Evolutionary conservation across 1,140 invertebrate genomes (phyloP).

Genomic region (Bombus pascuorum): DNA sequence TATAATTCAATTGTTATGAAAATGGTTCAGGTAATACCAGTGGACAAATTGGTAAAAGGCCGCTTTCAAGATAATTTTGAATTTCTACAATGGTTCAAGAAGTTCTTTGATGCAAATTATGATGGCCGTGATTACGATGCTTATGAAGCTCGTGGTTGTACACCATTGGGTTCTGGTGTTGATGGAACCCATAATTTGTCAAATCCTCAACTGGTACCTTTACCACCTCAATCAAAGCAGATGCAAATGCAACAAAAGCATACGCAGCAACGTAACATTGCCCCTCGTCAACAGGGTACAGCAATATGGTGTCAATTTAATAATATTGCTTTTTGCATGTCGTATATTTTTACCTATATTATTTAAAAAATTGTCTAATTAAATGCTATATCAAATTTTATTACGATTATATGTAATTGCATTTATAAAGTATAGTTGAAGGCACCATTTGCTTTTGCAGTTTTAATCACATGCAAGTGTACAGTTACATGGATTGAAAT

Average conservation of each 20-base stretch:
- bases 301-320: slow-evolving; percentile 54
- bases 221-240: slow-evolving; percentile 79
- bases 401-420: slow-evolving; percentile 19
- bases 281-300: slow-evolving; percentile 79
- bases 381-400: slow-evolving; percentile 8
- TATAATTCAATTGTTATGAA: slow-evolving; percentile 51
- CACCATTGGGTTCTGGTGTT: slow-evolving; percentile 86
- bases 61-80: slow-evolving; percentile 99
- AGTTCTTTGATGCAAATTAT: slow-evolving; percentile 99
- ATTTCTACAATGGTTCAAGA: slow-evolving; percentile 99
- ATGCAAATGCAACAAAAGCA: slow-evolving; percentile 80
- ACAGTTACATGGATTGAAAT: slow-evolving; percentile 17
- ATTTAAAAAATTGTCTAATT: neutral
- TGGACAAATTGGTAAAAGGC: slow-evolving; percentile 98
- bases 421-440: slow-evolving; percentile 23
- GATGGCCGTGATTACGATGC: slow-evolving; percentile 97
- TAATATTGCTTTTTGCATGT: slow-evolving; percentile 69
- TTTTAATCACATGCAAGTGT: slow-evolving; percentile 15
- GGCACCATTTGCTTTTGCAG: slow-evolving; percentile 30
- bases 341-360: slow-evolving; percentile 13
- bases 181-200: slow-evolving; percentile 80
- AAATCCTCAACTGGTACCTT: slow-evolving; percentile 80
- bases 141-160: slow-evolving; percentile 90
- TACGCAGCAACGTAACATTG: slow-evolving; percentile 77
- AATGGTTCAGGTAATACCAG: slow-evolving; percentile 94